Evolutionary conservation across 53 echinoderm and acorn worm species (phyloP).

Genomic region (Temnopleurus reevesii): DNA sequence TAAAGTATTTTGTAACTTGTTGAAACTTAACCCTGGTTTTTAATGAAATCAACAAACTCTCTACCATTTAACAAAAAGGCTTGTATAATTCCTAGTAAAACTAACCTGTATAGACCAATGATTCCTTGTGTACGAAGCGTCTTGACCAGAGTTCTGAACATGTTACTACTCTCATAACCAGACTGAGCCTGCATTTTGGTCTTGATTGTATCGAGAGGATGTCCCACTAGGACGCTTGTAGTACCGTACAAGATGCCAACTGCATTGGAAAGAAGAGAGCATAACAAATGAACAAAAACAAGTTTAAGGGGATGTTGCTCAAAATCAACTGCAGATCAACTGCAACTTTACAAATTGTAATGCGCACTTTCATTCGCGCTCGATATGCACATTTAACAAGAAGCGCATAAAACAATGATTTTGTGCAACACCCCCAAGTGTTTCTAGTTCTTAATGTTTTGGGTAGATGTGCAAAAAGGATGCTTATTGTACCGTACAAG

Average conservation of each 20-base stretch:
- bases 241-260: constrained; percentile 97
- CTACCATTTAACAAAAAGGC: not conserved
- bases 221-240: constrained; percentile 94
- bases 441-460: constrained; percentile 97
- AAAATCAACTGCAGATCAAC: too few relatives aligned
- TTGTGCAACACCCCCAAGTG: too few relatives aligned
- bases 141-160: constrained; percentile 81
- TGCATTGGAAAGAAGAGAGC: not conserved
- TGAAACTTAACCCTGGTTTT: not conserved
- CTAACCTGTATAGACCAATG: constrained; percentile 97
- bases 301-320: too few relatives aligned
- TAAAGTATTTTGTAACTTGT: too few relatives aligned
- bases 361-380: too few relatives aligned
- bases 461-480: constrained; percentile 90
- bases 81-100: not conserved
- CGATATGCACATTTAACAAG: too few relatives aligned
- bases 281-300: too few relatives aligned
- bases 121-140: constrained; percentile 90
- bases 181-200: constrained; percentile 98
- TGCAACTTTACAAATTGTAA: too few relatives aligned
- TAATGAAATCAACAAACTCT: not conserved
- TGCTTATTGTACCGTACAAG: constrained; percentile 92
- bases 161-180: constrained; percentile 82
- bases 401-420: too few relatives aligned
- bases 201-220: constrained; percentile 97